Base-by-base conservation (phyloP, 2,797 vertebrate genomes). In the Bufotes viridis region DNA sequence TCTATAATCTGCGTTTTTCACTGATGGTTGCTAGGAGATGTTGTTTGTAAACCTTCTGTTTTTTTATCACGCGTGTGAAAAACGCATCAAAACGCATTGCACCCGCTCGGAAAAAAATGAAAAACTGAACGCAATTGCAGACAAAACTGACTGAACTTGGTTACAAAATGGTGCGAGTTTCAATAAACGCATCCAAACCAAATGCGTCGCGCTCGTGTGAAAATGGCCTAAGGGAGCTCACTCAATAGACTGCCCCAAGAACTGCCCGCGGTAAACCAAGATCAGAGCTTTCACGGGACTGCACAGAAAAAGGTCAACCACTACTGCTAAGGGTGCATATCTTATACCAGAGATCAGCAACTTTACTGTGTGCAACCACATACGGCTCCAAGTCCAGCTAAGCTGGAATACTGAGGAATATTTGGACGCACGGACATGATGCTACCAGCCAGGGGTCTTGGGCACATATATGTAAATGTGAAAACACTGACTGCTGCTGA, bases 241-340 rank as follows among this genome's bases (percentile, higher is more conserved):
- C 18, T 81, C 51, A 72, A 72, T 58, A 83, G 18, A 34, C 42
- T 74, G 82, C 53, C 24, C 29, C 15, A 72, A 70, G 70, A 42
- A 26, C n/a, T 78, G 51, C 8, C 15, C 20, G 14, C 17, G 22
- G 58, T 67, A 34, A 67, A 87, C 9, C 22, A 65, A 55, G 18
- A 65, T 34, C 18, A 42, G 1, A 42, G 55, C 67, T 81, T 53
- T 34, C 60, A 86, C 75, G 42, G 18, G 10, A 42, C 53, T 7
- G 7, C 24, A 67, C 61, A 24, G 12, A 69, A 55, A 86, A 29
- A 78, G 42, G n/a, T 29, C 65, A 70, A 70, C 69, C 34, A 15
- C 29, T 29, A 34, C 17, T 34, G 29, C 29, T 34, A 34, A 34
- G 69, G 15, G 7, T 70, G 69, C 15, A 34, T 70, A 34, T 29